A percentile compares a stretch with the other conserved stretches of the same genome.
These are phyloP conservation scores for Temnopleurus reevesii DNA, from an alignment of 53 echinoderm and acorn worm genomes.

Conservation along the genomic window DNA sequence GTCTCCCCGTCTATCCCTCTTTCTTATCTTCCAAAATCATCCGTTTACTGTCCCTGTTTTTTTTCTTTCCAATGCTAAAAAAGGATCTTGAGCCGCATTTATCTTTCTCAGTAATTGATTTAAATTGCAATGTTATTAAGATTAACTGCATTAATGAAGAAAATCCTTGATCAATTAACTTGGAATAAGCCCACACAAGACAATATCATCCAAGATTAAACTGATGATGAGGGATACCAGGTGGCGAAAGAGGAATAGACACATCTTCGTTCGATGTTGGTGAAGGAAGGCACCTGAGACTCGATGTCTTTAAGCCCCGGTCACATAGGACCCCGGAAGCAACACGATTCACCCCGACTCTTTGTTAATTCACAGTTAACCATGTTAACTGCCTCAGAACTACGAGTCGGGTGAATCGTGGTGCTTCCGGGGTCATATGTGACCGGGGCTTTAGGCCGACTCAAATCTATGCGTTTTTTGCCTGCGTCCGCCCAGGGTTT, in stretches of 20 bases:
- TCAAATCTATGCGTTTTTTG: too few relatives aligned
- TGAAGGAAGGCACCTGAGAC: background rate
- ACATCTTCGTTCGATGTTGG: background rate
- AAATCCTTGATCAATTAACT: constrained; percentile 1
- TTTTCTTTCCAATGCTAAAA: background rate
- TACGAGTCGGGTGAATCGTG: too few relatives aligned
- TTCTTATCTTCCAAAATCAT: background rate
- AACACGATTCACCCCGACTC: too few relatives aligned
- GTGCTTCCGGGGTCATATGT: too few relatives aligned
- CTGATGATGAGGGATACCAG: background rate
- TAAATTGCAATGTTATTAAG: too few relatives aligned
- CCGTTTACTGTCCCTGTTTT: background rate
- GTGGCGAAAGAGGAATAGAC: background rate
- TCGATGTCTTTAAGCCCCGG: too few relatives aligned
- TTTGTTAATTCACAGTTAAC: too few relatives aligned
- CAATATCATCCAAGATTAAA: background rate
- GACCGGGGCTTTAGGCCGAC: too few relatives aligned
- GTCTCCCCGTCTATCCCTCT: background rate
- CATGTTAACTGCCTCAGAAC: too few relatives aligned
- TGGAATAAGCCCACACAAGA: background rate
- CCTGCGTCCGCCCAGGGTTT: too few relatives aligned
- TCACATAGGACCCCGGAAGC: too few relatives aligned
- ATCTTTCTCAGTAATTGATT: too few relatives aligned
- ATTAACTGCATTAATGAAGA: background rate
- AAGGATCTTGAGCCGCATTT: background rate